Evolutionary conservation across 1,140 invertebrate genomes (phyloP), one percentile per base, ranked within the genome.

Genomic region (Helicoverpa armigera): DNA sequence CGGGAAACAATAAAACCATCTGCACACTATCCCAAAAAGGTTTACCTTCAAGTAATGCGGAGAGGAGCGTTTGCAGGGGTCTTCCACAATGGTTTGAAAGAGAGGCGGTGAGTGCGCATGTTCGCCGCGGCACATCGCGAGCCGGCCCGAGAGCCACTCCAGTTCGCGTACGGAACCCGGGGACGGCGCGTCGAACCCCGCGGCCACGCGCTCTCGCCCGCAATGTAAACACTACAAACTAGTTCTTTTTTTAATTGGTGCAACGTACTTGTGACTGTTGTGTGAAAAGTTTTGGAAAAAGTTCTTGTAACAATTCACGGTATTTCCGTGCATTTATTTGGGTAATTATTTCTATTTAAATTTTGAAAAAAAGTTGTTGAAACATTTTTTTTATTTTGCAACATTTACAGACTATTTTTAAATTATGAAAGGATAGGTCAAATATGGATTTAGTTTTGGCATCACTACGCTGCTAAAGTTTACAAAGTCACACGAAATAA

Each of bases 101-200:
- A 90, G 87, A 87, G 89, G 88, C 86, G 86, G 83, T 86, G 83
- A 91, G 87, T 92, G 92, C 92, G 92, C 91, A 94, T 92, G 90
- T 86, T 83, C 73, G 72, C 63, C 83, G 86, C 86, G 87, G 84
- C 83, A 86, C 83, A 82, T 83, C 79, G 85, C 81, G 74, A 81
- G 80, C 86, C 78, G 83, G 81, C 79, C 85, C 67, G 82, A 85
- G 85, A 85, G 81, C 82, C 86, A 89, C 88, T 89, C 84, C 88
- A 92, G 89, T 90, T 79, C 82, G 85, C 79, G 65, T 83, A 83
- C 85, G 85, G 83, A 85, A 74, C 58, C 79, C 85, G 56, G 79
- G 79, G 83, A 87, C 82, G 86, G 72, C 82, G 86, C 83, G 88
- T 82, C 75, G 73, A 65, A 35, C 48, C 70, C 79, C 75, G 56